These are phyloP conservation scores for Leucophenga varia DNA, from an alignment of 1,140 invertebrate genomes.

Conservation along the genomic window DNA sequence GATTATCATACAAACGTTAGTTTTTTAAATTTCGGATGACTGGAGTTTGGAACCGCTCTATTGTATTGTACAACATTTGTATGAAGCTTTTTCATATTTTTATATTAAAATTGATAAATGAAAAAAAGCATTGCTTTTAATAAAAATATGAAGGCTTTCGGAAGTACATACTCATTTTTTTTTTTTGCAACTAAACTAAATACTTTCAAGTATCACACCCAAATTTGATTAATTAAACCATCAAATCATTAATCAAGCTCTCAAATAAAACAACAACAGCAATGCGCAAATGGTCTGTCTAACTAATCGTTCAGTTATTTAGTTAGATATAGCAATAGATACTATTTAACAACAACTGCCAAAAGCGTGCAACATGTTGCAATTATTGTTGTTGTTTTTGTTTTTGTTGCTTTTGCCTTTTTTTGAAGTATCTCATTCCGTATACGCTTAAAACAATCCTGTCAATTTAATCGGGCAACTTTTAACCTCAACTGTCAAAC, in stretches of 20 bases:
- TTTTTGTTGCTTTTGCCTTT: neutral
- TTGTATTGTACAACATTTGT: no score
- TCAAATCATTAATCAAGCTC: neutral
- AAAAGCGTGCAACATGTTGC: neutral
- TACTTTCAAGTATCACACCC: no score
- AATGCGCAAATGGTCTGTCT: neutral
- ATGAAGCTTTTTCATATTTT: no score
- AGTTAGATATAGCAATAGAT: neutral
- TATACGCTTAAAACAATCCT: conserved; percentile 29
- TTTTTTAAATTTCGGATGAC: no score
- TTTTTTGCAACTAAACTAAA: no score
- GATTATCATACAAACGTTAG: no score
- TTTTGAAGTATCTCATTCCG: conserved; percentile 1
- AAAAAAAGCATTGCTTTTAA: no score
- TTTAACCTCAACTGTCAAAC: conserved; percentile 40
- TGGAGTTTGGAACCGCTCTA: no score
- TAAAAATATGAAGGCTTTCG: no score
- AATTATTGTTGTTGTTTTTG: neutral
- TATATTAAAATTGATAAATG: no score
- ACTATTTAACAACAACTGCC: neutral
- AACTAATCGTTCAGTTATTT: no score
- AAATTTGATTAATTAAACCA: conserved; percentile 5
- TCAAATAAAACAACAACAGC: neutral
- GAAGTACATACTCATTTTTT: no score
- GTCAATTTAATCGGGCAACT: conserved; percentile 37